A percentile compares a stretch with the other conserved stretches of the same genome.
Conservation (phyloP, 1,140 invertebrate species). For the Penaeus vannamei region DNA sequence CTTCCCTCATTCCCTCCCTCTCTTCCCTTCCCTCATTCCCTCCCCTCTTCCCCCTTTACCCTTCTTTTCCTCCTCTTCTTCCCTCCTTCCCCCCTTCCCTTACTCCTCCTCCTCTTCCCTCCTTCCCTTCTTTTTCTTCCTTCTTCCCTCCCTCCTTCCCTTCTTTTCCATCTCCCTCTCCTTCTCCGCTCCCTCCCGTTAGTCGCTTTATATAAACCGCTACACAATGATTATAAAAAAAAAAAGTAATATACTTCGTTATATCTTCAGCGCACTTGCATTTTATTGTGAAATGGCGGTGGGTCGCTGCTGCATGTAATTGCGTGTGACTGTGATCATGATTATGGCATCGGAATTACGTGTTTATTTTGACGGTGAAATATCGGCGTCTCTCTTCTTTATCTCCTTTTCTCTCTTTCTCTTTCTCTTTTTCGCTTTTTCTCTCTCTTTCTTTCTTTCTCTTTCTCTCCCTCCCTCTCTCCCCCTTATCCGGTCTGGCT, state of each 20-base stretch:
- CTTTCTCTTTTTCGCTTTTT: background rate
- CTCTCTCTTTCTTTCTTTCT: background rate
- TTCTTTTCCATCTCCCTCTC: background rate
- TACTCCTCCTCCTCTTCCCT: background rate
- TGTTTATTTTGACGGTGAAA: too few species aligned
- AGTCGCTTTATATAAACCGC: too few species aligned
- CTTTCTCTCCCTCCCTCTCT: background rate
- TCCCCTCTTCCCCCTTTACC: background rate
- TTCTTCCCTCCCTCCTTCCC: background rate
- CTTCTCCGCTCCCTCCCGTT: background rate
- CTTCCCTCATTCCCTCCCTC: background rate
- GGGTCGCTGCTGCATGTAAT: too few species aligned
- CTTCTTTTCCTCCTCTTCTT: too few species aligned
- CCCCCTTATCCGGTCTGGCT: background rate
- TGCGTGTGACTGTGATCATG: too few species aligned
- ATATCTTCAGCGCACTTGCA: too few species aligned
- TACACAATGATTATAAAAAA: rapidly evolving
- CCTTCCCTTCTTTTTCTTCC: background rate
- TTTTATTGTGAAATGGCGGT: too few species aligned
- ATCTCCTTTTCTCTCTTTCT: too few species aligned
- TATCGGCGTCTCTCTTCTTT: too few species aligned
- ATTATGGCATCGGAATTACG: too few species aligned
- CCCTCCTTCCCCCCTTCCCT: background rate
- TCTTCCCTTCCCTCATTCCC: background rate
- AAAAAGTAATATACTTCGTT: too few species aligned